Percentiles rank a stretch among this genome's conserved stretches.
Conservation (phyloP, 2,888 invertebrate species). For the Clistopyga incitator region DNA sequence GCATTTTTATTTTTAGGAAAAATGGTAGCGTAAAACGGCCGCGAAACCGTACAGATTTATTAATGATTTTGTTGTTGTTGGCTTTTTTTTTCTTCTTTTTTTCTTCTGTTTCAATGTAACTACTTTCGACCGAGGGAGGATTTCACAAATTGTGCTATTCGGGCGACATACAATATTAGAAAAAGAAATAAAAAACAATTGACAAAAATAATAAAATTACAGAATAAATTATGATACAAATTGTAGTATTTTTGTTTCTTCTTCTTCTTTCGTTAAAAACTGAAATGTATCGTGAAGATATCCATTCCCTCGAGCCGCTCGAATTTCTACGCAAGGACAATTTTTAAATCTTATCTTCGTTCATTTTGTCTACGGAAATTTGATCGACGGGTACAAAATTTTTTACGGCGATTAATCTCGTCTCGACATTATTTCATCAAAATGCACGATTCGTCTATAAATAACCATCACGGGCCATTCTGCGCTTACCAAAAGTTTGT, state of each 20-base stretch:
- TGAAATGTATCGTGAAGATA: slow-evolving; percentile 45
- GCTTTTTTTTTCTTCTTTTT: no score
- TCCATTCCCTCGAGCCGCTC: slow-evolving; percentile 54
- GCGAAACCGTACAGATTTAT: slow-evolving; percentile 41
- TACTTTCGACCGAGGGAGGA: neutral
- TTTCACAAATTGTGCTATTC: slow-evolving; percentile 41
- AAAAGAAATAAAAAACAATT: neutral
- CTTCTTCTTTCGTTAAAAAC: slow-evolving; percentile 10
- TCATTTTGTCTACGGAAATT: slow-evolving; percentile 52
- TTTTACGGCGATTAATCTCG: slow-evolving; percentile 53
- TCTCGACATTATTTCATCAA: slow-evolving; percentile 1
- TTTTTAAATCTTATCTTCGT: neutral
- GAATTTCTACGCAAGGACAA: slow-evolving; percentile 33
- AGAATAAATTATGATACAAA: slow-evolving; percentile 26
- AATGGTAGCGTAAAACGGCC: slow-evolving; percentile 63
- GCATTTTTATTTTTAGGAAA: slow-evolving; percentile 60
- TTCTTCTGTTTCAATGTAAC: slow-evolving; percentile 4
- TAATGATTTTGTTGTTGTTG: no score
- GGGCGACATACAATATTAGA: slow-evolving; percentile 4
- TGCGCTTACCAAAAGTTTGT: slow-evolving; percentile 47
- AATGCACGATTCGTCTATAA: slow-evolving; percentile 3
- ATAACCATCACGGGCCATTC: slow-evolving; percentile 42
- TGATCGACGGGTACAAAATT: slow-evolving; percentile 62
- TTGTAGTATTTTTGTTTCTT: slow-evolving; percentile 1
- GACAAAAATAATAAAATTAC: neutral